phyloP scores from a whole-genome alignment of 2,113 vertebrate genomes.

The Eurystomus gularis region DNA sequence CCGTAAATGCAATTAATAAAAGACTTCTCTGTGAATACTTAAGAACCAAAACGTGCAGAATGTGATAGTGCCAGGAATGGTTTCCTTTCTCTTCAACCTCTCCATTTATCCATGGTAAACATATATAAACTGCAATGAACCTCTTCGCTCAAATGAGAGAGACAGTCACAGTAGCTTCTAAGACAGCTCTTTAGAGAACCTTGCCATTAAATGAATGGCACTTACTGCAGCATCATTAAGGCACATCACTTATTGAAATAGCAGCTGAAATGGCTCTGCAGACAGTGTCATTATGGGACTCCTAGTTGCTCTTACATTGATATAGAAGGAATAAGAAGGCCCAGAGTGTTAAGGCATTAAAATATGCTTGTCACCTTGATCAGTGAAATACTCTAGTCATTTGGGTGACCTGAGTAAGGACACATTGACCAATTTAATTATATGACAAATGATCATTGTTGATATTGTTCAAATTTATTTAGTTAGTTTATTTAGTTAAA shows the following conservation, averaged over 20 bases:
- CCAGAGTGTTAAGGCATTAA: background rate
- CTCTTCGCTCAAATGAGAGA: background rate
- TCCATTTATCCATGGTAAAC: background rate
- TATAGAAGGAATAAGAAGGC: background rate
- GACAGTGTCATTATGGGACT: background rate
- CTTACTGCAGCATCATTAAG: background rate
- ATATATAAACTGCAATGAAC: fast-evolving
- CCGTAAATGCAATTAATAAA: background rate
- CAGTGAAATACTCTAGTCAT: background rate
- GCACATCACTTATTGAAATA: background rate
- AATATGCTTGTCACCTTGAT: background rate
- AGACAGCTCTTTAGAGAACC: background rate
- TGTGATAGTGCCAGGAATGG: background rate
- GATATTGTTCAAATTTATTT: background rate
- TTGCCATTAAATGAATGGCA: background rate
- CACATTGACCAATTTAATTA: background rate
- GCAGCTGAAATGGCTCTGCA: background rate
- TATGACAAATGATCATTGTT: background rate
- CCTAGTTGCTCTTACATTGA: background rate
- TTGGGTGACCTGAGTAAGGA: background rate
- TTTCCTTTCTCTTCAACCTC: background rate
- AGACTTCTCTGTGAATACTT: background rate
- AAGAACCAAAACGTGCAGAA: background rate
- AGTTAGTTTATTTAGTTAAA: background rate
- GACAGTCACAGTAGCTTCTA: background rate